A percentile compares a stretch with the other conserved stretches of the same genome.
Evolutionary conservation across 2,113 vertebrate genomes (phyloP).

Genomic region (Lichenostomus cassidix): DNA sequence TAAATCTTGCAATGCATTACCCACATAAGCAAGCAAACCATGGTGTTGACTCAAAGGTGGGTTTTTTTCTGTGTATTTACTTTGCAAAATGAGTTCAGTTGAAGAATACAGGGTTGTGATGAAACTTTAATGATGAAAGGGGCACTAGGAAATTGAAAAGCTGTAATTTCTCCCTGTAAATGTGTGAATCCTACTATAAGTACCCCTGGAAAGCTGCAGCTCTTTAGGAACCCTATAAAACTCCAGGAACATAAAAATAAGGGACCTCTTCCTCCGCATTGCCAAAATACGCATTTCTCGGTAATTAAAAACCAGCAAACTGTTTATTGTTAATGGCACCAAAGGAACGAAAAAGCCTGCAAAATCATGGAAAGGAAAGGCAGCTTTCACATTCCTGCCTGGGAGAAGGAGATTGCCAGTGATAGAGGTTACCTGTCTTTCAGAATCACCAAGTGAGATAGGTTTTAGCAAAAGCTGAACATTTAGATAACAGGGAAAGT

Average conservation of each 20-base stretch:
- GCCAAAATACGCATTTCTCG: not conserved
- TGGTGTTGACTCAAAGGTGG: accelerated
- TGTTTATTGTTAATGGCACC: not conserved
- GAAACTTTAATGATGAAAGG: constrained; percentile 28
- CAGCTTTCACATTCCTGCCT: not conserved
- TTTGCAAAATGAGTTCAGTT: not conserved
- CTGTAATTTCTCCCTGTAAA: not conserved
- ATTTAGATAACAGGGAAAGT: not conserved
- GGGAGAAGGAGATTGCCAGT: not conserved
- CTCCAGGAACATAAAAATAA: not conserved
- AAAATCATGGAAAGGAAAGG: not conserved
- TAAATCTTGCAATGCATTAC: not conserved
- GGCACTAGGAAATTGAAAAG: not conserved
- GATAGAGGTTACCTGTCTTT: not conserved
- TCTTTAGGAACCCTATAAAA: not conserved
- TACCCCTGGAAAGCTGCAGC: not conserved
- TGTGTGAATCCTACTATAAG: not conserved
- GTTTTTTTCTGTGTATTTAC: not conserved
- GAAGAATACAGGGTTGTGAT: not conserved
- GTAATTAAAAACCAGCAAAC: not conserved
- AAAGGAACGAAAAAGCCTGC: not conserved
- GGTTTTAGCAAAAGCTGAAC: not conserved
- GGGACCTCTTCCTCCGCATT: not conserved
- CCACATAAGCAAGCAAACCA: not conserved
- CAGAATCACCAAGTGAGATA: not conserved